Evolutionary conservation across 2,888 invertebrate species (phyloP), one percentile per base, ranked within the genome.

Genomic region (Dryadula phaetusa): DNA sequence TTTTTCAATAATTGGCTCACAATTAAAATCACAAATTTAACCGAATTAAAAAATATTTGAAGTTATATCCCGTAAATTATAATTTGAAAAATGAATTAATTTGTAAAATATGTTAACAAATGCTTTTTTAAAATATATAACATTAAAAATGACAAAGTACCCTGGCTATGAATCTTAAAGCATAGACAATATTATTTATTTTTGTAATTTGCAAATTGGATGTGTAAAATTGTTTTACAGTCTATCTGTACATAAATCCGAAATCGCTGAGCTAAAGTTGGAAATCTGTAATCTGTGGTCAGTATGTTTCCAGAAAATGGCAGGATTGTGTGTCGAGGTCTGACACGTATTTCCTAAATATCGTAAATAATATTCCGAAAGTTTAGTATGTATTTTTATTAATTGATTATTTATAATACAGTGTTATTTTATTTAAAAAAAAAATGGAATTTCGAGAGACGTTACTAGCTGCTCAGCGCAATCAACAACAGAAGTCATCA

Each of bases 221-320:
- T 44, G 16, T 5, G 16, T 8, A 3, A 32, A 2, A 16, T 28
- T 28, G 4, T 52, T 32, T 52, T 5, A 28, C 16, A 28, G 16
- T 52, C 52, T 32, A 16, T 56, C 44, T 56, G 37, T 20, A 20
- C 20, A 16, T 52, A 34, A 2, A n/a, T 32, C 1, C 34, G 20
- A 40, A 40, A 25, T 56, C 56, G 22, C 18, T 62, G 54, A 60
- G 58, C 56, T 37, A 54, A 32, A 20, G 22, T 52, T 52, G 54
- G n/a, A 54, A 46, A 52, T 66, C 58, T 62, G n/a, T 75, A 70
- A 52, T 76, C 79, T 78, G 75, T 79, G 79, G 79, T 89, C 84
- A 92, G 92, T 92, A 88, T 84, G 83, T 90, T 91, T 92, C 89
- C 85, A 91, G 91, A 91, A 92, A 90, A 91, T 92, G 90, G 90